phyloP scores from a whole-genome alignment of 64 coral and sea anemone species.

The Stichodactyla helianthus region DNA sequence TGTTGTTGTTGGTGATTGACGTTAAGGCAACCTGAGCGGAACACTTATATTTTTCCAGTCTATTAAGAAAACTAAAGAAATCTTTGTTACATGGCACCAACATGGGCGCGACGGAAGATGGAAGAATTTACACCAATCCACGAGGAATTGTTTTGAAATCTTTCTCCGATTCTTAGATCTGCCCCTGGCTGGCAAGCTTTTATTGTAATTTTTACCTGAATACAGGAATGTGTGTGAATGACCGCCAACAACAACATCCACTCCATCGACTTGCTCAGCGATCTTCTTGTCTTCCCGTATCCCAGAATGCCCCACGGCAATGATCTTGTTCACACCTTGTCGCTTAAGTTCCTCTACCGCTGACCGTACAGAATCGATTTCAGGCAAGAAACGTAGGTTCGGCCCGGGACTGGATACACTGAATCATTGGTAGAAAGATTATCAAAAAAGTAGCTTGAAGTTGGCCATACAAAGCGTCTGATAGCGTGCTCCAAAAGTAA shows the following conservation, averaged over 20 bases:
- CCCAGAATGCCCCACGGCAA: constrained; percentile 74
- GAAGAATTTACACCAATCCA: too few relatives aligned
- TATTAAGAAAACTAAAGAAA: too few relatives aligned
- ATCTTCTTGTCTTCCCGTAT: constrained; percentile 64
- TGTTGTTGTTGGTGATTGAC: too few relatives aligned
- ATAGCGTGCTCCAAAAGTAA: too few relatives aligned
- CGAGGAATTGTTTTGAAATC: too few relatives aligned
- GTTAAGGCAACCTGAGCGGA: too few relatives aligned
- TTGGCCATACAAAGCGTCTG: too few relatives aligned
- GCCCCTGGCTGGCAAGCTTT: background rate
- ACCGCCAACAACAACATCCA: constrained; percentile 85
- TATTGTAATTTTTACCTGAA: constrained; percentile 30
- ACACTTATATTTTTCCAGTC: too few relatives aligned
- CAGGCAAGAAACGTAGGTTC: constrained; percentile 70
- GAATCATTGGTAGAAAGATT: background rate
- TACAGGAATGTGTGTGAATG: constrained; percentile 86
- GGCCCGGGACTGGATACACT: constrained; percentile 60
- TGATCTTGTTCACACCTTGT: constrained; percentile 78
- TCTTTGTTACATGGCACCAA: too few relatives aligned
- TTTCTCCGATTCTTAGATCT: too few relatives aligned
- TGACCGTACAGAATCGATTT: constrained; percentile 59
- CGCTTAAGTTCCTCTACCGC: constrained; percentile 58
- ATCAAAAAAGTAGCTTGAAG: too few relatives aligned
- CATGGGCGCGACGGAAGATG: too few relatives aligned
- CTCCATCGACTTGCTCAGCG: constrained; percentile 62